Base-by-base conservation (phyloP, 2,888 invertebrate species). In the Fragum sueziense region DNA sequence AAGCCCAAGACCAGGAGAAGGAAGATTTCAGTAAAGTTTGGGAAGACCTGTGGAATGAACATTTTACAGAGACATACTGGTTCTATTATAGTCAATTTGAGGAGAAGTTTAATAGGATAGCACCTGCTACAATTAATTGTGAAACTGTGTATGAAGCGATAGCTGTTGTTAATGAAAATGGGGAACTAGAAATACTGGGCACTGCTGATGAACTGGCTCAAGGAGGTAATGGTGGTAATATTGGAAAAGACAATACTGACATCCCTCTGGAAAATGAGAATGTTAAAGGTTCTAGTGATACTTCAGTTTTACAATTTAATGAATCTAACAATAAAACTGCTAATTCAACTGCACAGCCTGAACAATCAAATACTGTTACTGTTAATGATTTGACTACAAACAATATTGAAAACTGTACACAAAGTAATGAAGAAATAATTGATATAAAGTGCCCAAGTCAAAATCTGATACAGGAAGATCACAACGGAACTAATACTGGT, bases 11-110 rank as follows among this genome's bases (percentile, higher is more conserved):
- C n/a, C 7, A 9, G 37, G 20, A 4, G n/a, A 14, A 3, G 3
- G 83, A 82, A 17, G 72, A 82, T 68, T 79, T 79, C 73, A 82
- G 82, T 70, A 72, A 86, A 67, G 85, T 83, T 62, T 91, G 91
- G 91, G 80, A 85, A 68, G 87, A 86, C 11, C 78, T 92, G 41
- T 92, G 92, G 92, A 87, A 90, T 70, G 90, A 91, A 75, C 91
- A 92, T 71, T 90, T 88, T 57, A 87, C 85, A 41, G 91, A 90
- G 71, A 84, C 84, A 7, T 91, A 90, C 72, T 91, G 90, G 90
- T 89, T 88, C 69, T 89, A 88, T 70, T 89, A 88, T 75, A 90
- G 85, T 67, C 85, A 88, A 76, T 90, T 88, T 83, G 68, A 72
- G 29, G 84, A 79, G 29, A 81, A 85, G 59, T 86, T 87, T 68